These are phyloP conservation scores for Mormyrus proboscirostris DNA, from an alignment of 2,797 vertebrate genomes.

Conservation along the genomic window DNA sequence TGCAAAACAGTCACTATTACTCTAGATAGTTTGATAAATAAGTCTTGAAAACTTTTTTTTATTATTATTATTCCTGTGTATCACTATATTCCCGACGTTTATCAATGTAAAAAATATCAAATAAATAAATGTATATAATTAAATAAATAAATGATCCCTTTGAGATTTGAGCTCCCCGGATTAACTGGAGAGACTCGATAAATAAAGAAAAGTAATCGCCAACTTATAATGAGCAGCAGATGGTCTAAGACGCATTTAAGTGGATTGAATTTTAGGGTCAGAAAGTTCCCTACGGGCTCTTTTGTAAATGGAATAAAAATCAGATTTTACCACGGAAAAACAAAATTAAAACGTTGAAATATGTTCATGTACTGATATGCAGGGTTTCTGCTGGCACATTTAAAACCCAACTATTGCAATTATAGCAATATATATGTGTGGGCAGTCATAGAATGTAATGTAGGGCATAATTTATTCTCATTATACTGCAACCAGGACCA, in stretches of 20 bases:
- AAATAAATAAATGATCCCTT: neutral
- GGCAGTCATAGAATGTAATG: neutral
- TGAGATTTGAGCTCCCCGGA: neutral
- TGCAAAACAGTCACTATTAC: neutral
- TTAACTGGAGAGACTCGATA: neutral
- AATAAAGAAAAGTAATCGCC: neutral
- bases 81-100: neutral
- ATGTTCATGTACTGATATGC: neutral
- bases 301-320: neutral
- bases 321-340: neutral
- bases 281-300: neutral
- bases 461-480: neutral
- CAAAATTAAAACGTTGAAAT: neutral
- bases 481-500: neutral
- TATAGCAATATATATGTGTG: neutral
- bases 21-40: neutral
- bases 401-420: neutral
- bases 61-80: neutral
- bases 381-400: neutral
- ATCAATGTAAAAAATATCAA: neutral
- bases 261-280: slow-evolving; percentile 7
- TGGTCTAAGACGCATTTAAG: slow-evolving; percentile 3
- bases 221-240: neutral
- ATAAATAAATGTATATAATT: neutral
- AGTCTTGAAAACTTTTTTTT: neutral